Evolutionary conservation across 1,140 invertebrate genomes (phyloP).

Genomic region (Drosophila serrata): DNA sequence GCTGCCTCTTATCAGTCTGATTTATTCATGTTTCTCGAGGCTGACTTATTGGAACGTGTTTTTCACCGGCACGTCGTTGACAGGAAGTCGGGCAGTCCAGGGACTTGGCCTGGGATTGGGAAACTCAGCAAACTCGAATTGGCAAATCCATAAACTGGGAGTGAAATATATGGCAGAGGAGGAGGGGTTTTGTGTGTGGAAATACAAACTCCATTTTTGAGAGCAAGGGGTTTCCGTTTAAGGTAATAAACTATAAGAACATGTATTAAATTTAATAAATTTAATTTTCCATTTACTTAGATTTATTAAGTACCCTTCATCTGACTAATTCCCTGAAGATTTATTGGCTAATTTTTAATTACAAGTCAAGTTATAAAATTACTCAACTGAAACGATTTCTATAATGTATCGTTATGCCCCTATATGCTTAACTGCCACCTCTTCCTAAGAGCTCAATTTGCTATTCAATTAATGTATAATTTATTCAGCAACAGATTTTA

Average conservation of each 20-base stretch:
- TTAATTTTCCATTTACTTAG: no score
- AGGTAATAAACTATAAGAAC: neutral
- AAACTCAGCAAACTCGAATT: constrained; percentile 16
- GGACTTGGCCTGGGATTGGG: constrained; percentile 38
- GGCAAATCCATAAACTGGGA: constrained; percentile 31
- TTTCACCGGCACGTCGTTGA: constrained; percentile 48
- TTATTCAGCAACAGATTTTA: constrained; percentile 18
- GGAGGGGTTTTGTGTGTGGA: constrained; percentile 6
- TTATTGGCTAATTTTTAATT: constrained; percentile 7
- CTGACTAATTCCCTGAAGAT: neutral
- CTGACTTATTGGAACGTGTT: constrained; percentile 53
- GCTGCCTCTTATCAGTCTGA: constrained; percentile 39
- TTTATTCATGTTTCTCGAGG: constrained; percentile 44
- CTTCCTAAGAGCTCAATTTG: constrained; percentile 23
- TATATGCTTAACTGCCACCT: constrained; percentile 21
- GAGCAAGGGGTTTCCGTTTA: neutral
- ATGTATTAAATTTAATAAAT: neutral
- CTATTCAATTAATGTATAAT: constrained; percentile 31
- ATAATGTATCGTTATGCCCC: constrained; percentile 8
- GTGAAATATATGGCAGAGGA: constrained; percentile 31
- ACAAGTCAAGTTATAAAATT: constrained; percentile 7
- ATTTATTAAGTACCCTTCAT: neutral
- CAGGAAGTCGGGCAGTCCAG: constrained; percentile 43
- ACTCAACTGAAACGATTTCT: constrained; percentile 3
- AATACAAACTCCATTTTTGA: constrained; percentile 19